phyloP scores from a whole-genome alignment of 2,888 invertebrate genomes.

The Andrena praecox region DNA sequence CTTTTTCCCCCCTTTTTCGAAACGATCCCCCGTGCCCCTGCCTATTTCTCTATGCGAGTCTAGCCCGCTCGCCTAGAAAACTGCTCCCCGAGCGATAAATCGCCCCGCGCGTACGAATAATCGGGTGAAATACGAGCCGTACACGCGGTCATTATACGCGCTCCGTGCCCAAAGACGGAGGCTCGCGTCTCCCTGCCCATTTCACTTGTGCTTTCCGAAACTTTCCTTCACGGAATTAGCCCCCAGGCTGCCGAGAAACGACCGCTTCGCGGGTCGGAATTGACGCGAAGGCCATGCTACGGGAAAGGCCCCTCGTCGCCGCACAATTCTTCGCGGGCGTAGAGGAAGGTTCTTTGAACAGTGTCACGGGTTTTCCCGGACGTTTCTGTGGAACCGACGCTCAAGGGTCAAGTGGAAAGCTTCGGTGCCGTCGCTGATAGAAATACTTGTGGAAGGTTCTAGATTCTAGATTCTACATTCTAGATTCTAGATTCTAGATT shows the following conservation, averaged over 20 bases:
- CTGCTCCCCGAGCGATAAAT: slow-evolving; percentile 69
- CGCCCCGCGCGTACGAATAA: slow-evolving; percentile 58
- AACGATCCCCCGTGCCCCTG: slow-evolving; percentile 60
- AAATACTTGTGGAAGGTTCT: slow-evolving; percentile 11
- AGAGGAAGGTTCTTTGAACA: background rate
- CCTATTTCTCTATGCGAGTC: slow-evolving; percentile 68
- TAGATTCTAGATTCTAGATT: background rate
- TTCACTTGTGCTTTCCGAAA: background rate
- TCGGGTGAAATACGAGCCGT: slow-evolving; percentile 61
- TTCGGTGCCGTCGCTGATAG: background rate
- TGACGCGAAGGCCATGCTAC: background rate
- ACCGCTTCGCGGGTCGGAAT: slow-evolving; percentile 12
- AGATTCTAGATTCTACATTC: background rate
- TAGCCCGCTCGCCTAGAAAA: slow-evolving; percentile 72
- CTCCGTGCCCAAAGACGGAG: slow-evolving; percentile 27
- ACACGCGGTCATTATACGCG: slow-evolving; percentile 51
- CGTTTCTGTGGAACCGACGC: background rate
- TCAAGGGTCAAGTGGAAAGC: background rate
- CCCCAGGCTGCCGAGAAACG: slow-evolving; percentile 21
- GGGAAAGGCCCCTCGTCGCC: background rate
- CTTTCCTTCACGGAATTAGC: slow-evolving; percentile 14
- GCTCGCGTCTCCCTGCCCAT: background rate
- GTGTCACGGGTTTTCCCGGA: background rate
- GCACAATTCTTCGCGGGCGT: slow-evolving; percentile 7
- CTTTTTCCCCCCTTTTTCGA: slow-evolving; percentile 51